phyloP scores from a whole-genome alignment of 1,140 invertebrate species.

The Microplitis demolitor region DNA sequence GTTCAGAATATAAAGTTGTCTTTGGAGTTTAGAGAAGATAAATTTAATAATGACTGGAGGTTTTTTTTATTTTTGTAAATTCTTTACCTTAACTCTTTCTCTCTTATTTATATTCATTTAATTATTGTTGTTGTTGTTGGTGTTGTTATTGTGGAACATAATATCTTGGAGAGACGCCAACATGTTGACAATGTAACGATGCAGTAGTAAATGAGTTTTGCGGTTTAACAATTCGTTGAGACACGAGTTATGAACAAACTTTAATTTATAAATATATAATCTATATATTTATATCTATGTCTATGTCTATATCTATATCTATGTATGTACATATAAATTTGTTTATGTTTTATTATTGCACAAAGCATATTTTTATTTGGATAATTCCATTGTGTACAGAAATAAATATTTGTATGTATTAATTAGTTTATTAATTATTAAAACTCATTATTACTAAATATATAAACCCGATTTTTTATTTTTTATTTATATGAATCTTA shows the following conservation, averaged over 20 bases:
- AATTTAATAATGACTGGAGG: too few relatives aligned
- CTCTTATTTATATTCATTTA: not conserved
- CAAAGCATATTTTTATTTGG: conserved; percentile 52
- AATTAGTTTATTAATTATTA: conserved; percentile 53
- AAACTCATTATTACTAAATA: conserved; percentile 17
- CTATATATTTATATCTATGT: not conserved
- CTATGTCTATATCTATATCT: not conserved
- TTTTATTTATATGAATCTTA: not conserved
- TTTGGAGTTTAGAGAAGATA: not conserved
- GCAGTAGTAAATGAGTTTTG: too few relatives aligned
- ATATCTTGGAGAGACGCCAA: not conserved
- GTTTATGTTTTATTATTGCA: conserved; percentile 35
- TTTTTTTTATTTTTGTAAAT: not conserved
- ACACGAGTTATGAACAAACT: too few relatives aligned
- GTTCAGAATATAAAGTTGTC: not conserved
- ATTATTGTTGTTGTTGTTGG: not conserved
- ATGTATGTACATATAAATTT: conserved; percentile 18
- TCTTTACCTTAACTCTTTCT: conserved; percentile 2
- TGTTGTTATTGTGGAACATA: not conserved
- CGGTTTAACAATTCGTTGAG: too few relatives aligned
- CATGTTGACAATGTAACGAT: too few relatives aligned
- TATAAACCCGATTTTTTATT: conserved; percentile 4
- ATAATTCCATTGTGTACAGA: conserved; percentile 58
- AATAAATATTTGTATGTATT: conserved; percentile 45
- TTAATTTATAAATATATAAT: not conserved